Evolutionary conservation across 2,888 invertebrate genomes (phyloP).

Genomic region (Pelosia muscerda): DNA sequence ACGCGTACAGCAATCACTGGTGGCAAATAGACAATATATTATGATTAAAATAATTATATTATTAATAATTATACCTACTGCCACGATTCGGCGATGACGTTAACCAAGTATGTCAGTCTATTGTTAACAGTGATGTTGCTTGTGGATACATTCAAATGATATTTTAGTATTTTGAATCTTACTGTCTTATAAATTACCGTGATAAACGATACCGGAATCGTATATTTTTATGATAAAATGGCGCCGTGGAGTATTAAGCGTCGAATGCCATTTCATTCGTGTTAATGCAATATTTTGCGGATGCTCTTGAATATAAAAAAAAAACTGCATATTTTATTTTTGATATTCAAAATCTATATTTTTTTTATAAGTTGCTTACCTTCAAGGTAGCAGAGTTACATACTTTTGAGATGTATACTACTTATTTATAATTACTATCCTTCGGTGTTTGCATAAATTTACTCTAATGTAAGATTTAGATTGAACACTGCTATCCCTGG

Average conservation of each 20-base stretch:
- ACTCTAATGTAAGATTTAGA: slow-evolving; percentile 69
- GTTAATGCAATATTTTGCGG: slow-evolving; percentile 71
- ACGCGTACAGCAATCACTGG: slow-evolving; percentile 13
- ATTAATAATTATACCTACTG: slow-evolving; percentile 23
- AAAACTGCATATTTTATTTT: slow-evolving; percentile 80
- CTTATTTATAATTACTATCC: slow-evolving; percentile 66
- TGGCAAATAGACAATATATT: not conserved
- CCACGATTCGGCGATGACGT: slow-evolving; percentile 23
- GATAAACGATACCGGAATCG: slow-evolving; percentile 45
- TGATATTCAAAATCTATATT: slow-evolving; percentile 84
- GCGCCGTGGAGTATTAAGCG: slow-evolving; percentile 33
- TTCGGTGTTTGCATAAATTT: slow-evolving; percentile 74
- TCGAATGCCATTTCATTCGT: slow-evolving; percentile 55
- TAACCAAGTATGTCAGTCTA: slow-evolving; percentile 31
- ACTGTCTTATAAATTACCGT: slow-evolving; percentile 28
- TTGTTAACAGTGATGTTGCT: slow-evolving; percentile 22
- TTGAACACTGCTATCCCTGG: slow-evolving; percentile 57
- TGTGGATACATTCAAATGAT: slow-evolving; percentile 32
- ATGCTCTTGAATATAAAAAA: slow-evolving; percentile 66
- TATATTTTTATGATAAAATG: slow-evolving; percentile 47
- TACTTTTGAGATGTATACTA: slow-evolving; percentile 79
- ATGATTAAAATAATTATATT: not conserved
- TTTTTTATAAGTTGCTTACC: slow-evolving; percentile 78
- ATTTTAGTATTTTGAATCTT: slow-evolving; percentile 24
- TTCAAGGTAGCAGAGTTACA: slow-evolving; percentile 74